Conservation (phyloP, 2,888 invertebrate genomes). For the Drymonia ruficornis region DNA sequence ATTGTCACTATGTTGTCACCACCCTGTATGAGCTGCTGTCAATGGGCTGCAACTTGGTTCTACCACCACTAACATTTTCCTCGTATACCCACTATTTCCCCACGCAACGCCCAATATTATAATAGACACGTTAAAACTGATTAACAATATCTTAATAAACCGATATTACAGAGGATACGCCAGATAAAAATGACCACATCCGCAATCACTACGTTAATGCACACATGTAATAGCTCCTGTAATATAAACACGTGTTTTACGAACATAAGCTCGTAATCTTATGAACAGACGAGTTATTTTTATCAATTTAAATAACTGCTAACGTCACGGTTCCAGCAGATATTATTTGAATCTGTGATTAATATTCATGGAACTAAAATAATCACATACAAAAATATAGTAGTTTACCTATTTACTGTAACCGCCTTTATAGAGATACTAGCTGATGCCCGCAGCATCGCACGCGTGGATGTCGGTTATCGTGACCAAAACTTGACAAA, state of each 20-base stretch:
- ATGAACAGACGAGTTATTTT: slow-evolving; percentile 24
- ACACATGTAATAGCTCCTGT: slow-evolving; percentile 14
- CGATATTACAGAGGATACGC: slow-evolving; percentile 35
- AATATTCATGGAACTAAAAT: background rate
- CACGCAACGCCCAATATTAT: background rate
- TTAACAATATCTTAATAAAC: slow-evolving; percentile 30
- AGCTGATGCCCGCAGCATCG: too few species aligned
- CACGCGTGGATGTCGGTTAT: too few species aligned
- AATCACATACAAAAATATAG: too few species aligned
- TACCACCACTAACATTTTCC: too few species aligned
- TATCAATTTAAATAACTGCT: slow-evolving; percentile 7
- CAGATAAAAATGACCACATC: slow-evolving; percentile 58
- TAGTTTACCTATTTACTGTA: too few species aligned
- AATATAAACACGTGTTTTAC: slow-evolving; percentile 29
- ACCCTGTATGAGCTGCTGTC: too few species aligned
- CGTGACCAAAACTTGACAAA: too few species aligned
- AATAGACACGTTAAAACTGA: slow-evolving; percentile 15
- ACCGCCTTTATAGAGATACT: too few species aligned
- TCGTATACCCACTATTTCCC: too few species aligned
- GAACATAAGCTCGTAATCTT: slow-evolving; percentile 5
- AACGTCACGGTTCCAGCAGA: background rate
- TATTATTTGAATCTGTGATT: background rate
- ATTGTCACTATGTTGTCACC: too few species aligned
- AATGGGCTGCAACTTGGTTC: too few species aligned
- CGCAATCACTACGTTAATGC: slow-evolving; percentile 40